Evolutionary conservation across 1,140 invertebrate species (phyloP), one percentile per base, ranked within the genome.

Genomic region (Berghia stephanieae): DNA sequence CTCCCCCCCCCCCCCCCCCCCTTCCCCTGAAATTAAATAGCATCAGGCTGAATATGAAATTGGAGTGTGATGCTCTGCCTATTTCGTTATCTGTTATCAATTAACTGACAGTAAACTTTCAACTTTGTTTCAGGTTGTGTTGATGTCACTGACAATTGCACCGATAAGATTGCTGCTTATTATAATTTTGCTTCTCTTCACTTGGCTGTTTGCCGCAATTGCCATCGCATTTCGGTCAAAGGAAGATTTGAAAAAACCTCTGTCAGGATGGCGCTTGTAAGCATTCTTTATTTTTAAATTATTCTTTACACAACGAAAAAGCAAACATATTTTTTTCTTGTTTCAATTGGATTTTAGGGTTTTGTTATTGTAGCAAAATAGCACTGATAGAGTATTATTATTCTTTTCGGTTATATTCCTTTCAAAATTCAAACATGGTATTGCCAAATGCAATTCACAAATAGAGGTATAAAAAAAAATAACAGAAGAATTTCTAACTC

Each of bases 221-320:
- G 81, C 83, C 70, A 71, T 86, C 40, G 79, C 80, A 13, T 85
- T 83, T 69, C 77, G 82, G 27, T 78, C 80, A 40, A 75, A 84
- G 76, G 84, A 86, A 43, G 87, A 88, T n/a, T 83, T 79, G 66
- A 70, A 82, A 18, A 83, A 85, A 80, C 87, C 87, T 46, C 18
- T 88, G 46, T 67, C 78, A 66, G 86, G 87, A 40, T 88, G 86
- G 86, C 83, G 86, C 80, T 84, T 83, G 87, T 88, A 84, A 84
- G 84, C 77, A 36, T 6, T 16, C 3, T 40, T 63, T 68, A 60
- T 10, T 63, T 63, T 63, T 63, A 31, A 21, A 63, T 27, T 63
- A 18, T 63, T 16, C 8, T 16, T 63, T 27, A 63, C 10, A 13
- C 10, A 18, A 8, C 13, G 10, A 18, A 27, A 27, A 13, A 18